Percentiles rank a stretch among this genome's conserved stretches.
phyloP scores from a whole-genome alignment of 2,797 vertebrate species.

The Myotis daubentonii region DNA sequence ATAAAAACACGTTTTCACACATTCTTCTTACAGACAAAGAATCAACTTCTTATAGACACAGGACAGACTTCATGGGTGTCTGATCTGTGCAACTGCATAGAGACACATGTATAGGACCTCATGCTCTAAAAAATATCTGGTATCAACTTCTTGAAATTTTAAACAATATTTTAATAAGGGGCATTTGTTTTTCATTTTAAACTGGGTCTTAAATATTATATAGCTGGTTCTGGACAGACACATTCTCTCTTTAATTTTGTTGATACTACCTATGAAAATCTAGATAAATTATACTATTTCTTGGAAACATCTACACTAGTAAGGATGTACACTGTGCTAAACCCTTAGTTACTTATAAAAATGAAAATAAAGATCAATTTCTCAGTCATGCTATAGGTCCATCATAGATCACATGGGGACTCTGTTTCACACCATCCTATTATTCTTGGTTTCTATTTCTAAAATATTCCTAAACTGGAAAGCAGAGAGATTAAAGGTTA shows the following conservation, averaged over 20 bases:
- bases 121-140: not conserved
- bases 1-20: not conserved
- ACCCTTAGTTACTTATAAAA: not conserved
- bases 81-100: accelerated
- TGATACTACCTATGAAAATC: not conserved
- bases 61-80: not conserved
- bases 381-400: not conserved
- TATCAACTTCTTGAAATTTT: not conserved
- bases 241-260: not conserved
- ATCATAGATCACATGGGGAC: not conserved
- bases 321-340: not conserved
- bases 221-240: not conserved
- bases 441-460: not conserved
- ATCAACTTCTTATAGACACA: not conserved
- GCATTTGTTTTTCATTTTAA: not conserved
- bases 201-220: not conserved
- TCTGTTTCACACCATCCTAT: not conserved
- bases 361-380: not conserved
- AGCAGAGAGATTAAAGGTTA: not conserved
- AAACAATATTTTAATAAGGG: not conserved
- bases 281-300: not conserved
- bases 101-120: not conserved
- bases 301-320: not conserved
- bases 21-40: not conserved
- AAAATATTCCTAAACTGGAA: not conserved